These are phyloP conservation scores for Gryon sp. DNA, from an alignment of 1,140 invertebrate species.

Conservation along the genomic window DNA sequence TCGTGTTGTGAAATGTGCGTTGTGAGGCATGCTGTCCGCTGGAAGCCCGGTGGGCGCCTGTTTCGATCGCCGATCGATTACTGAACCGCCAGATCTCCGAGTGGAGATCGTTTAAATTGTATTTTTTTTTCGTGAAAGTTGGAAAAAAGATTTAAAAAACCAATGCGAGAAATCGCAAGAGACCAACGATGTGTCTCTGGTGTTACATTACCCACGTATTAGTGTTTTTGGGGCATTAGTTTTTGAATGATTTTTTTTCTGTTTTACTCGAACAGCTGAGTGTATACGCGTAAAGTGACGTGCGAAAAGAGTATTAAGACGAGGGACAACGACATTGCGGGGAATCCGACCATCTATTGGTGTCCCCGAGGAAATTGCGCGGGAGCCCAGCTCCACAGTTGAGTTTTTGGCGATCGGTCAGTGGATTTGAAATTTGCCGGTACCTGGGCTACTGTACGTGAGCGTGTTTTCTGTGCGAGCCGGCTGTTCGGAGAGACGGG, in stretches of 20 bases:
- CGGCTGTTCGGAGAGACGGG: conserved; percentile 71
- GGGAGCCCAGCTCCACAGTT: not conserved
- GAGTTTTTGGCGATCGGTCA: not conserved
- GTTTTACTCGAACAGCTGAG: not conserved
- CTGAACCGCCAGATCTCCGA: too few relatives aligned
- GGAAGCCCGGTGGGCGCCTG: conserved; percentile 41
- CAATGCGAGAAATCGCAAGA: not conserved
- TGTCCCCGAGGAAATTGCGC: too few relatives aligned
- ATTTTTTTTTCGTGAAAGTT: too few relatives aligned
- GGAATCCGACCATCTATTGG: too few relatives aligned
- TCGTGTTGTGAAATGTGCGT: conserved; percentile 28
- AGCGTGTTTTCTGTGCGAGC: conserved; percentile 41
- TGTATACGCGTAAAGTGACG: not conserved
- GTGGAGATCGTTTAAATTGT: too few relatives aligned
- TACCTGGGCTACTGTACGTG: conserved; percentile 27
- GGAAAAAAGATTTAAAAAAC: too few relatives aligned
- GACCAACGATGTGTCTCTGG: not conserved
- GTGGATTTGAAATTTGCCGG: not conserved
- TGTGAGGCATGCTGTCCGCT: conserved; percentile 23
- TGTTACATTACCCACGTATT: too few relatives aligned
- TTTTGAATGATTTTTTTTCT: too few relatives aligned
- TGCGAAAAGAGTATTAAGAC: too few relatives aligned
- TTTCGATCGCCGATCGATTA: conserved; percentile 63
- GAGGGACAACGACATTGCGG: not conserved
- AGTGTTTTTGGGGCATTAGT: too few relatives aligned